phyloP scores from a whole-genome alignment of 1,140 invertebrate genomes.

The Euschistus heros region DNA sequence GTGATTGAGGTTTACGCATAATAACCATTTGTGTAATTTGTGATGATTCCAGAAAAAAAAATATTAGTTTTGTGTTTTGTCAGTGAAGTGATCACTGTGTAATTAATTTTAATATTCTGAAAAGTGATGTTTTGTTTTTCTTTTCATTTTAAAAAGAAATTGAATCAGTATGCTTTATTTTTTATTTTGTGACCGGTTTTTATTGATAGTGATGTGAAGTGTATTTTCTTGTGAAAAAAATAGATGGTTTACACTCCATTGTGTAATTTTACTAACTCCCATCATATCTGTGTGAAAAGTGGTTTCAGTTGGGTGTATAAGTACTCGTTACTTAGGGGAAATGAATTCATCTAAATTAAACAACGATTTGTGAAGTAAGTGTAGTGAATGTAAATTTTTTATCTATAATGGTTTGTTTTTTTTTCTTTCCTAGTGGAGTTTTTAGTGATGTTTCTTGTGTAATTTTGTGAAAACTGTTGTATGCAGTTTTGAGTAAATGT shows the following conservation, averaged over 20 bases:
- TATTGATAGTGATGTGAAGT: slow-evolving; percentile 13
- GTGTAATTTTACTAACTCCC: slow-evolving; percentile 6
- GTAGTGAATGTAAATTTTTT: too few relatives aligned
- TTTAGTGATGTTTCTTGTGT: too few relatives aligned
- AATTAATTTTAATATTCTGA: background rate
- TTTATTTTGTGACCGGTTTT: slow-evolving; percentile 4
- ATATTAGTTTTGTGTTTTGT: background rate
- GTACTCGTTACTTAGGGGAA: too few relatives aligned
- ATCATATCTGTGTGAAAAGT: slow-evolving; percentile 15
- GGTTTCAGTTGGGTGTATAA: slow-evolving; percentile 6
- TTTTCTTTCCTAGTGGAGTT: too few relatives aligned
- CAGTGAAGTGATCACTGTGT: background rate
- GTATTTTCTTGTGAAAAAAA: slow-evolving; percentile 1
- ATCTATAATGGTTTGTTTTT: too few relatives aligned
- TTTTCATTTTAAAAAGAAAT: background rate
- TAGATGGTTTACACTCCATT: slow-evolving; percentile 1
- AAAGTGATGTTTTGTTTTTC: background rate
- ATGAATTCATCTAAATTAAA: too few relatives aligned
- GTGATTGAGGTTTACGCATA: background rate
- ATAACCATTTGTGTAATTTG: slow-evolving; percentile 4
- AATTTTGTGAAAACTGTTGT: too few relatives aligned
- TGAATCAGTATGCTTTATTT: background rate
- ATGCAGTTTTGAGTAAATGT: too few relatives aligned
- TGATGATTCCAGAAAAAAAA: background rate
- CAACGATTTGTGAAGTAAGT: too few relatives aligned